Percentiles rank a stretch among this genome's conserved stretches.
phyloP scores from a whole-genome alignment of 2,888 invertebrate genomes.

The Phortica okadai region DNA sequence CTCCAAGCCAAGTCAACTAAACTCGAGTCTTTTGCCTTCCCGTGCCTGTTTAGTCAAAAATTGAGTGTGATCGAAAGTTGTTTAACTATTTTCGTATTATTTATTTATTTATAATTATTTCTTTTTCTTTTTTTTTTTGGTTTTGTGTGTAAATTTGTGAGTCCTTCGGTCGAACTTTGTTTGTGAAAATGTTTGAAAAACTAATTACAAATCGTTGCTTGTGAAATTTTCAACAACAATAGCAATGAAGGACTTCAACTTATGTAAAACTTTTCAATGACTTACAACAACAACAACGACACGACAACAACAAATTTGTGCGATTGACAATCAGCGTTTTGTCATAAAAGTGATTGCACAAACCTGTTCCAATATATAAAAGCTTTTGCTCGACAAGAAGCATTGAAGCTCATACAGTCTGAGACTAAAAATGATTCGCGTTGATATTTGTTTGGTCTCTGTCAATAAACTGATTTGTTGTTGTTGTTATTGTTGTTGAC shows the following conservation, averaged over 20 bases:
- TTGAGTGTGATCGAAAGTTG: conserved; percentile 68
- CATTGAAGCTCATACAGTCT: neutral
- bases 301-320: neutral
- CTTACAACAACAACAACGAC: neutral
- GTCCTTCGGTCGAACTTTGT: neutral
- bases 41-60: neutral
- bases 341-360: conserved; percentile 4
- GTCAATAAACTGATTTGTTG: conserved; percentile 26
- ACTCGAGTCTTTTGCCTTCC: neutral
- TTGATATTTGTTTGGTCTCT: conserved; percentile 22
- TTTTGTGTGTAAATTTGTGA: neutral
- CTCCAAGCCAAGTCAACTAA: neutral
- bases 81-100: conserved; percentile 34
- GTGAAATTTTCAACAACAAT: neutral
- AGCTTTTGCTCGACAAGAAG: neutral
- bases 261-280: neutral
- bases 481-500: conserved; percentile 55
- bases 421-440: conserved; percentile 23
- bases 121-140: neutral
- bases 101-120: neutral
- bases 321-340: neutral
- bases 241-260: neutral
- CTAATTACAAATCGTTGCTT: conserved; percentile 63
- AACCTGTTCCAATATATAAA: neutral
- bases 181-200: conserved; percentile 49